Evolutionary conservation across 2,888 invertebrate genomes (phyloP).

Genomic region (Eudemis profundana): DNA sequence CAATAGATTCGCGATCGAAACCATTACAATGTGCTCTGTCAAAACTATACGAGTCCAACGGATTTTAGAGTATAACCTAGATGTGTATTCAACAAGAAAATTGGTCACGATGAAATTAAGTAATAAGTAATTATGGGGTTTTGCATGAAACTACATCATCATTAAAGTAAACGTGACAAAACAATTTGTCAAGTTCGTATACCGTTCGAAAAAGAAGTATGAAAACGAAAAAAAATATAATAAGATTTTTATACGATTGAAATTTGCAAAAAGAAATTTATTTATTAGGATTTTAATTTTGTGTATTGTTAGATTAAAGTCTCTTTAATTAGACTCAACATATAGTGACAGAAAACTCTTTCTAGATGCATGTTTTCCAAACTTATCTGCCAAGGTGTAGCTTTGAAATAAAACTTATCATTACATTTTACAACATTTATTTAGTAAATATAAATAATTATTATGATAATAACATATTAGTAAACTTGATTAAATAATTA

Average conservation of each 20-base stretch:
- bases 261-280: too few species aligned
- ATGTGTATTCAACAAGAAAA: conserved; percentile 58
- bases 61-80: conserved; percentile 59
- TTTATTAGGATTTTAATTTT: too few species aligned
- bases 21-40: conserved; percentile 26
- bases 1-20: conserved; percentile 44
- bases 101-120: conserved; percentile 33
- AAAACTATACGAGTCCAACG: conserved; percentile 43
- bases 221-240: too few species aligned
- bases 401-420: neutral
- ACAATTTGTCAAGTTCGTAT: neutral
- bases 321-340: too few species aligned
- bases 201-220: too few species aligned
- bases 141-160: conserved; percentile 22
- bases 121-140: conserved; percentile 12
- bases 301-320: too few species aligned
- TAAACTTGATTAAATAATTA: conserved; percentile 46
- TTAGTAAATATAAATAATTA: conserved; percentile 48
- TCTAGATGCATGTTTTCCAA: too few species aligned
- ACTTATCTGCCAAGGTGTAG: neutral
- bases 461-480: conserved; percentile 55
- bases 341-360: too few species aligned
- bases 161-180: conserved; percentile 21
- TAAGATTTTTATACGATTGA: too few species aligned
- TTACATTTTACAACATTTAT: conserved; percentile 30